These are phyloP conservation scores for Helicolenus hilgendorfi DNA, from an alignment of 2,797 vertebrate genomes.

Conservation along the genomic window DNA sequence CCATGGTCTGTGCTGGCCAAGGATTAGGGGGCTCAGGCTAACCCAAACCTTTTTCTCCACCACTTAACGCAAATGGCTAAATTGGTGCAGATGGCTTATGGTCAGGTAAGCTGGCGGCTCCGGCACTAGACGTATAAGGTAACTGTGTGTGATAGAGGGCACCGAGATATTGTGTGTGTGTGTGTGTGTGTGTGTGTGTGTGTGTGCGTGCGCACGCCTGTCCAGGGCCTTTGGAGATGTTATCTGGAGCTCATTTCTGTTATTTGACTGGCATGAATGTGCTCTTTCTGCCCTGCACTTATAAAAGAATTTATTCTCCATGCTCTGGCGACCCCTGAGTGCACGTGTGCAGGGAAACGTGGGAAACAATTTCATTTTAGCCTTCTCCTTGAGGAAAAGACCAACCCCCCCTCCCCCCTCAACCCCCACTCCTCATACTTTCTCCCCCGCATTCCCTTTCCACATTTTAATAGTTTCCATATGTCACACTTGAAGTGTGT, in stretches of 20 bases:
- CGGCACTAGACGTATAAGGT: constrained; percentile 38
- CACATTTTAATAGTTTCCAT: constrained; percentile 79
- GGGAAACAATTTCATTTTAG: constrained; percentile 81
- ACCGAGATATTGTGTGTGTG: constrained; percentile 6
- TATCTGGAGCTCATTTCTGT: constrained; percentile 64
- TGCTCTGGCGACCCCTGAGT: constrained; percentile 62
- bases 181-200: constrained; percentile 21
- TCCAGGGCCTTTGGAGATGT: constrained; percentile 54
- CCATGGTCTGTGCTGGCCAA: constrained; percentile 82
- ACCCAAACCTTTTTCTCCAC: constrained; percentile 80
- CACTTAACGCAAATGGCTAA: constrained; percentile 84
- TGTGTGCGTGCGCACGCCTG: constrained; percentile 2
- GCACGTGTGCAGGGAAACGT: constrained; percentile 76
- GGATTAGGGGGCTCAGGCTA: constrained; percentile 85
- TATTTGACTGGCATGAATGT: constrained; percentile 68
- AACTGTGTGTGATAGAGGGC: constrained; percentile 41
- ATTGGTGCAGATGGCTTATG: constrained; percentile 82
- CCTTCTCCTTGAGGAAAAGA: constrained; percentile 51
- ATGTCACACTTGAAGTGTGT: constrained; percentile 76
- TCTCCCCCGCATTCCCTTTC: constrained; percentile 31
- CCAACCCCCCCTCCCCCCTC: neutral
- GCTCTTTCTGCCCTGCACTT: constrained; percentile 72
- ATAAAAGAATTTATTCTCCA: constrained; percentile 71
- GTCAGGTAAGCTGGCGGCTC: constrained; percentile 75
- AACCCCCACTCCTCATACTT: constrained; percentile 8